Conservation (phyloP, 1,140 invertebrate species). For the Macrostomum lignano region DNA sequence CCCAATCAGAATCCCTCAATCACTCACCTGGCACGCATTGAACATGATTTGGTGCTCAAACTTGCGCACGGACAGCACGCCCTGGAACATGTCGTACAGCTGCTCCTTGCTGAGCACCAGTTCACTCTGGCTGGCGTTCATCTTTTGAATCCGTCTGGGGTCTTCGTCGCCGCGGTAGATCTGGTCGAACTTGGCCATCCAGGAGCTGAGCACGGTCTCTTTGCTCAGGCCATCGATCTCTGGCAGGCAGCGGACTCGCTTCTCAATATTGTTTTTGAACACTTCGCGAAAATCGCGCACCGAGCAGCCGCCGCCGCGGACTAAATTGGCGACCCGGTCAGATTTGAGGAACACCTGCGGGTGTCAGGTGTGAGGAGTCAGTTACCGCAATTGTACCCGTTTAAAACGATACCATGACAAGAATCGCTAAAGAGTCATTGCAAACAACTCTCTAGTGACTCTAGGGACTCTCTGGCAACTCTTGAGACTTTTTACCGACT, state of each 20-base stretch:
- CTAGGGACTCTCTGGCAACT: too few species aligned
- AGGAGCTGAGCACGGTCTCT: conserved; percentile 87
- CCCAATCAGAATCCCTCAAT: too few species aligned
- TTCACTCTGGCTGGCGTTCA: conserved; percentile 22
- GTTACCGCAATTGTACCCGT: too few species aligned
- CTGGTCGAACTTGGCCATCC: conserved; percentile 97
- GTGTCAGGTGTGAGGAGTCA: too few species aligned
- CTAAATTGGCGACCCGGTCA: conserved; percentile 72
- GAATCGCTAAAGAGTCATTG: too few species aligned
- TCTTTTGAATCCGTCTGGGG: conserved; percentile 24
- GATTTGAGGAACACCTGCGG: conserved; percentile 50
- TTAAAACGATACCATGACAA: too few species aligned
- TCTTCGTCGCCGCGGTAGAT: conserved; percentile 57
- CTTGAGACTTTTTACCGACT: too few species aligned
- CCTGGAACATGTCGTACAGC: conserved; percentile 97
- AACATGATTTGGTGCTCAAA: conserved; percentile 97
- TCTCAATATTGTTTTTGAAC: conserved; percentile 84
- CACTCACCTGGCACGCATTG: conserved; percentile 77
- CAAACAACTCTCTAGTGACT: too few species aligned
- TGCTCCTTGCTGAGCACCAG: conserved; percentile 40
- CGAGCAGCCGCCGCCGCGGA: conserved; percentile 77
- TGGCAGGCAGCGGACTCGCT: conserved; percentile 72
- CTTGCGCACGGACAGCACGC: conserved; percentile 87
- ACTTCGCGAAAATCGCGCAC: conserved; percentile 93
- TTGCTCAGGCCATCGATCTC: conserved; percentile 97